phyloP scores from a whole-genome alignment of 2,797 vertebrate genomes.

The Bradypodion ventrale region DNA sequence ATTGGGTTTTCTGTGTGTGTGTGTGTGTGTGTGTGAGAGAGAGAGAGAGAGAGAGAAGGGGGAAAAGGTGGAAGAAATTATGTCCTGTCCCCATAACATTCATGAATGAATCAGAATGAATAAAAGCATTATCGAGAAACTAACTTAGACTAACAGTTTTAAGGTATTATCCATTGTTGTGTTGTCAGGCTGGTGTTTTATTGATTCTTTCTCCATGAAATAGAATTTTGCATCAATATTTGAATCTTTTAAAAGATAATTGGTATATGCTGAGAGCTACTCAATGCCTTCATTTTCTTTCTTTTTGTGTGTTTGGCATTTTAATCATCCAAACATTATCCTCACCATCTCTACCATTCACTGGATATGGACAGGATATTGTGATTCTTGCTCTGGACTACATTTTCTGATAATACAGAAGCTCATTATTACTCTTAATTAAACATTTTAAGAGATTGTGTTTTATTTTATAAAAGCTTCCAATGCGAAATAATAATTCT shows the following conservation, averaged over 20 bases:
- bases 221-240: neutral
- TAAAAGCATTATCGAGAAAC: neutral
- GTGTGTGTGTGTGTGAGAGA: neutral
- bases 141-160: neutral
- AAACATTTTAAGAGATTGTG: neutral
- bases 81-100: neutral
- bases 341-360: neutral
- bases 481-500: neutral
- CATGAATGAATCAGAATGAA: neutral
- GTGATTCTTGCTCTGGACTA: neutral
- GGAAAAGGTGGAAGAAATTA: neutral
- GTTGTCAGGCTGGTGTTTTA: neutral
- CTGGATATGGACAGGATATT: neutral
- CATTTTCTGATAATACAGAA: neutral
- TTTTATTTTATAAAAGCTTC: neutral
- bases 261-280: neutral
- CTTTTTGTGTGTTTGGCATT: neutral
- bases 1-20: too few relatives aligned
- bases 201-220: neutral
- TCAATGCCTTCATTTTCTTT: neutral
- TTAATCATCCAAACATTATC: neutral
- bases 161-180: neutral
- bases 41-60: neutral
- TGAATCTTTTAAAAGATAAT: neutral
- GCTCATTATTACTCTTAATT: neutral